These are phyloP conservation scores for Solenopsis invicta DNA, from an alignment of 1,140 invertebrate genomes.

Conservation along the genomic window DNA sequence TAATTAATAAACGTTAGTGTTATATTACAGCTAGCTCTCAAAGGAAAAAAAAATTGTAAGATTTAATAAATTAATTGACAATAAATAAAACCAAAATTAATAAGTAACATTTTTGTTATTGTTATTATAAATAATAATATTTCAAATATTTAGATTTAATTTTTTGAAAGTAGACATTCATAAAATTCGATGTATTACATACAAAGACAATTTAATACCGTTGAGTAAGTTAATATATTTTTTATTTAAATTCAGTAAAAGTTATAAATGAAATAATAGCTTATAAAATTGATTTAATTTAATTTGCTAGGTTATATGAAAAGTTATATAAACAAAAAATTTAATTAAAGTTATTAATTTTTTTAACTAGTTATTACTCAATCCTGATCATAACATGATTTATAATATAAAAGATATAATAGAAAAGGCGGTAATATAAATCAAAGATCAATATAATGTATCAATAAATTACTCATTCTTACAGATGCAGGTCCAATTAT, in stretches of 20 bases:
- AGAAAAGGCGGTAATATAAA: neutral
- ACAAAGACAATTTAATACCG: too few species aligned
- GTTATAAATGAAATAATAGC: too few species aligned
- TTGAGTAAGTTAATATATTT: too few species aligned
- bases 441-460: neutral
- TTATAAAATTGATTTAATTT: too few species aligned
- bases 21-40: neutral
- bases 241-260: too few species aligned
- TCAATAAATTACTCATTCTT: constrained; percentile 5
- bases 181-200: too few species aligned
- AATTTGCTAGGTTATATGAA: too few species aligned
- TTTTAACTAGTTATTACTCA: too few species aligned
- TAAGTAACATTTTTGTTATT: neutral
- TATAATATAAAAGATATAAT: neutral
- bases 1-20: neutral
- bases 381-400: neutral
- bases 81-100: neutral
- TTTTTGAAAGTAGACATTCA: too few species aligned
- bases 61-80: constrained; percentile 12
- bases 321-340: too few species aligned
- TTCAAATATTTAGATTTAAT: too few species aligned
- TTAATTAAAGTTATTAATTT: too few species aligned
- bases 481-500: constrained; percentile 47
- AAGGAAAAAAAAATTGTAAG: neutral
- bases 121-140: neutral